A percentile compares a stretch with the other conserved stretches of the same genome.
Conservation (phyloP, 1,140 invertebrate genomes). For the Bathynomus jamesi region DNA sequence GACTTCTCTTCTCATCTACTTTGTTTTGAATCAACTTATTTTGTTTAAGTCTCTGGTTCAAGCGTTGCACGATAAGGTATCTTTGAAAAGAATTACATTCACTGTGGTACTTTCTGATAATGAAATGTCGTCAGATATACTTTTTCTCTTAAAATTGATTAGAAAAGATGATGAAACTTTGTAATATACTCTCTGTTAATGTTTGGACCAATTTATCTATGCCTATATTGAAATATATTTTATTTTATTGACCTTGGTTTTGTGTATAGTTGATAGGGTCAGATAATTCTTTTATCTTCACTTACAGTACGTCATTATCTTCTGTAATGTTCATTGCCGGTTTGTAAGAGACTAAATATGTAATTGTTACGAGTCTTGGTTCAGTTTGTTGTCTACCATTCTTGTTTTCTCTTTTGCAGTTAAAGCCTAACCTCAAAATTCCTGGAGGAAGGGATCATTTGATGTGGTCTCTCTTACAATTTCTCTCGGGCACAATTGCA, state of each 20-base stretch:
- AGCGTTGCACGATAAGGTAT: constrained; percentile 74
- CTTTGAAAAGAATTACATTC: neutral
- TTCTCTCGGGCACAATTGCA: constrained; percentile 92
- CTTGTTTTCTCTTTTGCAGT: constrained; percentile 44
- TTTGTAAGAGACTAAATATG: too few relatives aligned
- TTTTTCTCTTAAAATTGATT: too few relatives aligned
- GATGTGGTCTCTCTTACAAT: constrained; percentile 96
- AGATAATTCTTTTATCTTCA: too few relatives aligned
- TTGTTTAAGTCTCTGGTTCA: constrained; percentile 86
- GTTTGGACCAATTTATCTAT: too few relatives aligned
- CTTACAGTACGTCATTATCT: too few relatives aligned
- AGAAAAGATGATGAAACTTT: too few relatives aligned
- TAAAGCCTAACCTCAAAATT: constrained; percentile 63
- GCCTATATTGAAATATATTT: too few relatives aligned
- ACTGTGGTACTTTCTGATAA: neutral
- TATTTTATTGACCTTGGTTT: too few relatives aligned
- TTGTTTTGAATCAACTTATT: constrained; percentile 89
- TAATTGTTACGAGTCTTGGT: too few relatives aligned
- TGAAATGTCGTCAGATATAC: neutral
- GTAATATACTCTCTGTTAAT: too few relatives aligned
- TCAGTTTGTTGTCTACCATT: neutral
- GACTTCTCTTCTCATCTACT: constrained; percentile 91
- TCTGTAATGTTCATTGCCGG: too few relatives aligned
- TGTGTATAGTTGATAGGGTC: too few relatives aligned
- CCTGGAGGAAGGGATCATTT: constrained; percentile 85